These are phyloP conservation scores for Dolomedes plantarius DNA, from an alignment of 2,888 invertebrate species.

Conservation along the genomic window DNA sequence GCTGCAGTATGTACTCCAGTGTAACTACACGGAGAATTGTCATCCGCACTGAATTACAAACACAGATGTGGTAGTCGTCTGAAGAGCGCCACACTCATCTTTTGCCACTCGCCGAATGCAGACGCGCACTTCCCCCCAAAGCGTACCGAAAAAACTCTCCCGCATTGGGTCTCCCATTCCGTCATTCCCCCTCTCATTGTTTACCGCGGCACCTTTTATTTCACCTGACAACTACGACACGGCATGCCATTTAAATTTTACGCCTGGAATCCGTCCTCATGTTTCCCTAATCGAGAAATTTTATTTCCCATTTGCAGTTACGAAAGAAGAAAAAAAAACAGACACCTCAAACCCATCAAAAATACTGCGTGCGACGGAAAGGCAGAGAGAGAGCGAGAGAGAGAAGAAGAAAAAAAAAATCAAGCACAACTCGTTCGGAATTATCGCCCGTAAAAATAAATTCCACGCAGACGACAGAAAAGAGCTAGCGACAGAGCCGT, in stretches of 20 bases:
- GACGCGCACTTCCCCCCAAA: too few species aligned
- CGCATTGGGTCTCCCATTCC: too few species aligned
- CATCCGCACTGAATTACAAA: too few species aligned
- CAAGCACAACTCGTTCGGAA: constrained; percentile 11
- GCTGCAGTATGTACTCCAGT: too few species aligned
- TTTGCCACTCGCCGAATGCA: too few species aligned
- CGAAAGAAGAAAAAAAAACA: not conserved
- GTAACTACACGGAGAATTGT: too few species aligned
- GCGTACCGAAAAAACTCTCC: too few species aligned
- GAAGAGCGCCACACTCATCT: too few species aligned
- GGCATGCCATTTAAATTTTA: not conserved
- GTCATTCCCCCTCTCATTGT: too few species aligned
- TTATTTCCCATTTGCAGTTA: constrained; percentile 2
- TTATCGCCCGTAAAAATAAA: constrained; percentile 39
- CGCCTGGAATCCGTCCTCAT: not conserved
- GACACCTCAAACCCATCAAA: not conserved
- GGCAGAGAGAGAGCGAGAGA: too few species aligned
- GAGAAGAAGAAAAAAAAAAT: not conserved
- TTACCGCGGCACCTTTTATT: not conserved
- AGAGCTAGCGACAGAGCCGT: constrained; percentile 26
- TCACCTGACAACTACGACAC: not conserved
- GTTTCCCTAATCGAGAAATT: not conserved
- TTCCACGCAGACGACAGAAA: constrained; percentile 9
- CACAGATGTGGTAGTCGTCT: too few species aligned
- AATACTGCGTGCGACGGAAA: not conserved